A percentile compares a stretch with the other conserved stretches of the same genome.
Conservation (phyloP, 2,888 invertebrate genomes). For the Anagyrus pseudococci region DNA sequence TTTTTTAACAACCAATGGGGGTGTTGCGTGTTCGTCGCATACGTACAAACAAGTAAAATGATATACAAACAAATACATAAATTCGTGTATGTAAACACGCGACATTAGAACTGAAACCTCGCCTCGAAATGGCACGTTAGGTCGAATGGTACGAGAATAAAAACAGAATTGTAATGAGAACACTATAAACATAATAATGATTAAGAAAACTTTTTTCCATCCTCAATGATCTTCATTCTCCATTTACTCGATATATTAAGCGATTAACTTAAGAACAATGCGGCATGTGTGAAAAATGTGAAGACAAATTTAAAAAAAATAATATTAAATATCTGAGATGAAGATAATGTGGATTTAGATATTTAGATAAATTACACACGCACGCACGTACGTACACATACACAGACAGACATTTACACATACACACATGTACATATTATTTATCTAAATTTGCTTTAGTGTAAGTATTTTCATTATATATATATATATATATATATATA, state of each 20-base stretch:
- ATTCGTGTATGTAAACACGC: not conserved
- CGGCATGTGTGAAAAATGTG: not conserved
- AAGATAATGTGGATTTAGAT: not conserved
- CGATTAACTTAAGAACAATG: too few species aligned
- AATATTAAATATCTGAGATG: not conserved
- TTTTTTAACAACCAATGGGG: slow-evolving; percentile 22
- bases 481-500: too few species aligned
- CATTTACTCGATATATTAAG: slow-evolving; percentile 15
- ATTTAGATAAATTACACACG: too few species aligned
- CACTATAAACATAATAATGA: slow-evolving; percentile 26
- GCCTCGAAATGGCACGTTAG: not conserved
- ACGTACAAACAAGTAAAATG: slow-evolving; percentile 2
- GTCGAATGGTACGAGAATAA: not conserved
- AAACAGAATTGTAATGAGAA: slow-evolving; percentile 13
- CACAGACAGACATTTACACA: too few species aligned
- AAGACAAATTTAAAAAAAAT: slow-evolving; percentile 6
- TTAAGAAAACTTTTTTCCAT: slow-evolving; percentile 15
- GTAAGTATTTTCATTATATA: too few species aligned
- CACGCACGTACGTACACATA: too few species aligned
- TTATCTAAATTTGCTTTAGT: too few species aligned
- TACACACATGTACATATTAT: too few species aligned
- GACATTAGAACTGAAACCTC: too few species aligned
- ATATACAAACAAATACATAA: slow-evolving; percentile 2
- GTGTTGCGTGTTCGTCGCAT: not conserved
- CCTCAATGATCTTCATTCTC: not conserved